These are phyloP conservation scores for Pardalotus punctatus DNA, from an alignment of 2,113 vertebrate species.

Conservation along the genomic window DNA sequence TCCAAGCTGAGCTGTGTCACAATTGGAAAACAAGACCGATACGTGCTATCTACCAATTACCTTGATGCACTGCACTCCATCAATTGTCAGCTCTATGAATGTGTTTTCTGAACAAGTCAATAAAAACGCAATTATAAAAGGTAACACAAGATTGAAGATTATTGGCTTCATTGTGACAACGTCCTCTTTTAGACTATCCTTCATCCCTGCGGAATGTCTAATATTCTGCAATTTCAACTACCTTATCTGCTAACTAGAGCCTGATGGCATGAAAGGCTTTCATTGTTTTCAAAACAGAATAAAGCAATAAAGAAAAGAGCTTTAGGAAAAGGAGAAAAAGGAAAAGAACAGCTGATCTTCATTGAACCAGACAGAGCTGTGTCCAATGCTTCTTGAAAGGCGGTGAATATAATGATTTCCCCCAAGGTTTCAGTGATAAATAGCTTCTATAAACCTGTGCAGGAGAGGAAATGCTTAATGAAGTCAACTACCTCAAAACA, in stretches of 20 bases:
- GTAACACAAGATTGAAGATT: slow-evolving; percentile 31
- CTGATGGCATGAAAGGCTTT: slow-evolving; percentile 5
- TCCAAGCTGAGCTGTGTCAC: background rate
- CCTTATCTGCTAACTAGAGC: slow-evolving; percentile 17
- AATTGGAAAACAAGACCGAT: background rate
- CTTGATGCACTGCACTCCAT: slow-evolving; percentile 14
- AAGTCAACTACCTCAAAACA: slow-evolving; percentile 22
- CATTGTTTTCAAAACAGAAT: slow-evolving; percentile 10
- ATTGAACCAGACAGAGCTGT: slow-evolving; percentile 28
- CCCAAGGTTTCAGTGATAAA: slow-evolving; percentile 42
- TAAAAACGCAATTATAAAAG: slow-evolving; percentile 61
- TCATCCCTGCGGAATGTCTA: background rate
- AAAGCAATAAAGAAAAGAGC: slow-evolving; percentile 38
- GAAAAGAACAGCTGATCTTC: slow-evolving; percentile 38
- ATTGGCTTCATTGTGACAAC: background rate
- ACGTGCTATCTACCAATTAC: slow-evolving; percentile 37
- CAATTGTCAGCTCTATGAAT: slow-evolving; percentile 10
- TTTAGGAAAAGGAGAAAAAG: slow-evolving; percentile 25
- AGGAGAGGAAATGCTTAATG: slow-evolving; percentile 31
- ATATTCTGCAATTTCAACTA: slow-evolving; percentile 48
- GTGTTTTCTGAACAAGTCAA: slow-evolving; percentile 45
- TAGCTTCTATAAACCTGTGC: slow-evolving; percentile 6
- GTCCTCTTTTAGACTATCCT: background rate
- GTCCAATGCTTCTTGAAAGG: background rate
- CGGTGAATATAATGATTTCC: slow-evolving; percentile 21